Percentiles rank a stretch among this genome's conserved stretches.
Evolutionary conservation across 2,797 vertebrate genomes (phyloP).

Genomic region (Eurystomus glaucurus): DNA sequence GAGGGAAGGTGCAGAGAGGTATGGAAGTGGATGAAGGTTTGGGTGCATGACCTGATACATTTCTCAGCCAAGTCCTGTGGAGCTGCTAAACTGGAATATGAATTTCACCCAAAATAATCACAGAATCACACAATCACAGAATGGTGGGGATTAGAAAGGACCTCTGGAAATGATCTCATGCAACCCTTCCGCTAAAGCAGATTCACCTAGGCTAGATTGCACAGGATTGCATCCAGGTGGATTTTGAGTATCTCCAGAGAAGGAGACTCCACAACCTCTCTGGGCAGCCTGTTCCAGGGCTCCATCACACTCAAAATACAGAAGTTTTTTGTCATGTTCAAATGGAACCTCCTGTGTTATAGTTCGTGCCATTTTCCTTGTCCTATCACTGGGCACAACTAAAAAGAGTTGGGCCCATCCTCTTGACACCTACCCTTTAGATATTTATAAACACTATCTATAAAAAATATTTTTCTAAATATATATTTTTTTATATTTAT

Average conservation of each 20-base stretch:
- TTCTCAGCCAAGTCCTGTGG: neutral
- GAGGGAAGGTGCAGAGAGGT: neutral
- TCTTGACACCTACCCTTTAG: neutral
- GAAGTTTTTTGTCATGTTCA: neutral
- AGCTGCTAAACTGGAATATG: neutral
- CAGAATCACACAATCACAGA: neutral
- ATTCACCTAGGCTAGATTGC: neutral
- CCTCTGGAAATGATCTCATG: neutral
- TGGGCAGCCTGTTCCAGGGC: neutral
- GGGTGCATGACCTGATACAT: fast-evolving
- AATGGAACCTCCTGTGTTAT: neutral
- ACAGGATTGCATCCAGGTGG: neutral
- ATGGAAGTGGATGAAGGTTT: fast-evolving
- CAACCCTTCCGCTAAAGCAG: neutral
- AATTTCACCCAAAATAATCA: neutral
- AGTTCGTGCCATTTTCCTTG: neutral
- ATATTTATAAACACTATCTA: neutral
- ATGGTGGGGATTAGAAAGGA: neutral
- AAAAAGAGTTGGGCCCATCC: neutral
- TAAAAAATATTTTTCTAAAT: neutral
- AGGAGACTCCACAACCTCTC: neutral
- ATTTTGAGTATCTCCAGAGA: neutral
- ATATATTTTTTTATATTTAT: neutral
- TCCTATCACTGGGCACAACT: neutral
- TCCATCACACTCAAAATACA: neutral